A percentile compares a stretch with the other conserved stretches of the same genome.
Conservation (phyloP, 2,888 invertebrate species). For the Zaprionus lineosus region DNA sequence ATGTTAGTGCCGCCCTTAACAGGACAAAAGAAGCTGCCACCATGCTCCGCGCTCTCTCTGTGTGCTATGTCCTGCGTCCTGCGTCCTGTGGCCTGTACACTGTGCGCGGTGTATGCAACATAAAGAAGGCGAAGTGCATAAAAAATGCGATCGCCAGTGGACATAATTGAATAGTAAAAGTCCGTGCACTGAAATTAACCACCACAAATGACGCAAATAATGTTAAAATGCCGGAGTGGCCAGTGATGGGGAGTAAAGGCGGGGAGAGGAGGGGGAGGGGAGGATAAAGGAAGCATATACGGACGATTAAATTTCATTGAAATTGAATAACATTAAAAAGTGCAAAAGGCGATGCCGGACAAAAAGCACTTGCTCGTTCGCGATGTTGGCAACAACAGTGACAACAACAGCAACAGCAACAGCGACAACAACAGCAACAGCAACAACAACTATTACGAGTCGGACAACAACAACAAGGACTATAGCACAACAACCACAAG, state of each 20-base stretch:
- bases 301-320: slow-evolving; percentile 78
- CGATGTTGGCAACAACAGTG: slow-evolving; percentile 16
- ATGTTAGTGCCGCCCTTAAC: slow-evolving; percentile 43
- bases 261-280: neutral
- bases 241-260: neutral
- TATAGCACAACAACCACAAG: slow-evolving; percentile 16
- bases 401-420: slow-evolving; percentile 21
- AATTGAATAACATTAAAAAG: slow-evolving; percentile 77
- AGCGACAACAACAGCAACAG: slow-evolving; percentile 25
- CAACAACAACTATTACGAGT: slow-evolving; percentile 16
- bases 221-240: slow-evolving; percentile 49
- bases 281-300: slow-evolving; percentile 43
- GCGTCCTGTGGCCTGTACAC: no score
- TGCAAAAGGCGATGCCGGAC: slow-evolving; percentile 70
- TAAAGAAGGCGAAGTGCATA: slow-evolving; percentile 65
- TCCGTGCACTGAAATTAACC: slow-evolving; percentile 76
- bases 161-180: slow-evolving; percentile 78
- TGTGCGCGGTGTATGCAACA: slow-evolving; percentile 18
- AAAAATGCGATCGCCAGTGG: slow-evolving; percentile 62
- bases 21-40: slow-evolving; percentile 26
- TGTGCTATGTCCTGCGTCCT: no score
- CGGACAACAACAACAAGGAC: slow-evolving; percentile 16
- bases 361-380: slow-evolving; percentile 34
- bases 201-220: slow-evolving; percentile 78
- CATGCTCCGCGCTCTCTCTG: slow-evolving; percentile 27